A percentile compares a stretch with the other conserved stretches of the same genome.
phyloP scores from a whole-genome alignment of 1,140 invertebrate genomes.

The Drosophila cardini region DNA sequence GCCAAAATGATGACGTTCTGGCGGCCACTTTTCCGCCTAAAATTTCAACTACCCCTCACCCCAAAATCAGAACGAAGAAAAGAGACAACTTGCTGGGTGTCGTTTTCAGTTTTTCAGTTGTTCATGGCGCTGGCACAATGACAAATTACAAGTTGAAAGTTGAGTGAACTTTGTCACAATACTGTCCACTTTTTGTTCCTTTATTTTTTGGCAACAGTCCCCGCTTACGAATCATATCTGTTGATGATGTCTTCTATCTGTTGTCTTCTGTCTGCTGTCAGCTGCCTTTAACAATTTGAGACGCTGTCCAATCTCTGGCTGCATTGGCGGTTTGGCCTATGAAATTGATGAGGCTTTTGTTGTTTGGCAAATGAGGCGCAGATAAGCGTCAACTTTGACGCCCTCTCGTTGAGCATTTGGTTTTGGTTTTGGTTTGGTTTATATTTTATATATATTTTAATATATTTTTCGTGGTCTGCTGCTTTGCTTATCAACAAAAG shows the following conservation, averaged over 20 bases:
- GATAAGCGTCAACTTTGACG: constrained; percentile 79
- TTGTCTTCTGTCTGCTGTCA: constrained; percentile 59
- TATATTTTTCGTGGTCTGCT: constrained; percentile 27
- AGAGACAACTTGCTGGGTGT: constrained; percentile 54
- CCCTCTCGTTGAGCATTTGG: constrained; percentile 48
- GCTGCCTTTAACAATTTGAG: constrained; percentile 35
- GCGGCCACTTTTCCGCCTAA: constrained; percentile 58
- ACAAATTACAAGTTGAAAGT: constrained; percentile 82
- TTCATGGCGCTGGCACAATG: constrained; percentile 73
- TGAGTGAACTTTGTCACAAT: constrained; percentile 74
- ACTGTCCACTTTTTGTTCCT: constrained; percentile 55
- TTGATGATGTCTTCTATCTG: constrained; percentile 47
- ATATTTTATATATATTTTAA: constrained; percentile 19
- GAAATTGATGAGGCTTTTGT: constrained; percentile 77
- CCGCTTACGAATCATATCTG: background rate
- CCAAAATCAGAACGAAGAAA: too few relatives aligned
- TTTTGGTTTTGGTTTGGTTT: constrained; percentile 10
- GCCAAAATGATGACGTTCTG: constrained; percentile 58
- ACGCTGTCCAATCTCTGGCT: constrained; percentile 53
- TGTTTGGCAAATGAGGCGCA: constrained; percentile 78
- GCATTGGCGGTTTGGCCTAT: constrained; percentile 35
- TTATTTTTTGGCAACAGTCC: background rate
- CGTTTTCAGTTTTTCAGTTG: constrained; percentile 46
- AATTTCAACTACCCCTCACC: background rate
- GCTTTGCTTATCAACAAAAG: constrained; percentile 19